A percentile compares a stretch with the other conserved stretches of the same genome.
These are phyloP conservation scores for Daptonema setosum DNA, from an alignment of 2,888 invertebrate species.

Conservation along the genomic window DNA sequence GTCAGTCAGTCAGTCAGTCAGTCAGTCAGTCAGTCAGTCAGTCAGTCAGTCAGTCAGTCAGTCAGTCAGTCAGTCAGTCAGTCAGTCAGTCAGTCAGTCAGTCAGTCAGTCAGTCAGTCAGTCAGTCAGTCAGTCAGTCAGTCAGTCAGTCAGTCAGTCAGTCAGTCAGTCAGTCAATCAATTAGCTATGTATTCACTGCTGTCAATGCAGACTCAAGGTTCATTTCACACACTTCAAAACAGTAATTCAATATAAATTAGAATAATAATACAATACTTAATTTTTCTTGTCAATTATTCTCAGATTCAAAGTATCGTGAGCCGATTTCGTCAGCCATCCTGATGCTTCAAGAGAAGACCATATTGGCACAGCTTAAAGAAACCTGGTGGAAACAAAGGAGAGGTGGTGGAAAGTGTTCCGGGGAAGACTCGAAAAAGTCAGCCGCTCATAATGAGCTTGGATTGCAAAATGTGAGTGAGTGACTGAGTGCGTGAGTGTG, in stretches of 20 bases:
- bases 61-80: not conserved
- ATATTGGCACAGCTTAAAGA: constrained; percentile 23
- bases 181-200: not conserved
- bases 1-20: not conserved
- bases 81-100: not conserved
- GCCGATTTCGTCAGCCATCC: constrained; percentile 25
- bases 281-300: not conserved
- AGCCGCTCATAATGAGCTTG: constrained; percentile 11
- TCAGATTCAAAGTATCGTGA: constrained; percentile 21
- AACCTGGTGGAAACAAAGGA: constrained; percentile 22
- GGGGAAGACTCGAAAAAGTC: constrained; percentile 9
- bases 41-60: not conserved
- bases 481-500: not conserved
- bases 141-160: not conserved
- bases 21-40: not conserved
- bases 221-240: no score
- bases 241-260: constrained; percentile 74
- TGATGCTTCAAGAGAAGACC: constrained; percentile 22
- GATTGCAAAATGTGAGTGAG: constrained; percentile 9
- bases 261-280: constrained; percentile 33
- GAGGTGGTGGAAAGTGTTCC: constrained; percentile 9
- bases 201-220: no score
- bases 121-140: not conserved
- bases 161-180: not conserved
- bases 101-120: not conserved